Base-by-base conservation (phyloP, 2,888 invertebrate genomes). In the Antheraea yamamai region DNA sequence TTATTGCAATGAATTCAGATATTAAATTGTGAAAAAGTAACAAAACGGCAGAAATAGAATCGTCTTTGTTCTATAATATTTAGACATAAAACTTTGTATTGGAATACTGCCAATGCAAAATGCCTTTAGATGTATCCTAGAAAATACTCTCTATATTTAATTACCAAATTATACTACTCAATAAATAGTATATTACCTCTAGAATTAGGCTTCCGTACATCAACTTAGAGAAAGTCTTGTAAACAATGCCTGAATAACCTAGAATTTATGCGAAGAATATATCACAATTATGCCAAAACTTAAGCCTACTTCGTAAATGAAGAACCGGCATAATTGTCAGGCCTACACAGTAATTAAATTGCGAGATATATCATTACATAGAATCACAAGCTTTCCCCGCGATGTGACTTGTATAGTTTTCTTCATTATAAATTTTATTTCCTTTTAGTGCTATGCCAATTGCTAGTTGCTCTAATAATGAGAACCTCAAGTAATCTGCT, bases 231-330 rank as follows among this genome's bases (percentile, higher is more conserved):
- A 23, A 75, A 75, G 74, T 72, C 64, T 74, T 26, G 72, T 76
- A 66, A 74, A 72, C 76, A 74, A 47, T 51, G 58, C 64, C 23
- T 74, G 52, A 72, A 76, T 72, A 74, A 74, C 61, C 51, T 35
- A 76, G 35, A 76, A 72, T 76, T 76, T 76, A 74, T 74, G 52
- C 58, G 66, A 51, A 74, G n/a, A 74, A 72, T 51, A 72, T 51
- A 74, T 75, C 68, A 75, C 70, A 73, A 75, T 73, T 75, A 68
- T 70, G 70, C 70, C 70, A 68, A 75, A 75, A 75, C 70, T 73
- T 75, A 55, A 75, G 73, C 35, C n/a, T 70, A 70, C 70, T 73
- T 70, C 55, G 58, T 64, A 73, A 39, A 35, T n/a, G 75, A 47
- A 75, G 66, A 47, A 14, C 30, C 30, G 26, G 70, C 14, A 70